Percentiles rank a stretch among this genome's conserved stretches.
Conservation (phyloP, 1,140 invertebrate genomes). For the Aphelinus certus region DNA sequence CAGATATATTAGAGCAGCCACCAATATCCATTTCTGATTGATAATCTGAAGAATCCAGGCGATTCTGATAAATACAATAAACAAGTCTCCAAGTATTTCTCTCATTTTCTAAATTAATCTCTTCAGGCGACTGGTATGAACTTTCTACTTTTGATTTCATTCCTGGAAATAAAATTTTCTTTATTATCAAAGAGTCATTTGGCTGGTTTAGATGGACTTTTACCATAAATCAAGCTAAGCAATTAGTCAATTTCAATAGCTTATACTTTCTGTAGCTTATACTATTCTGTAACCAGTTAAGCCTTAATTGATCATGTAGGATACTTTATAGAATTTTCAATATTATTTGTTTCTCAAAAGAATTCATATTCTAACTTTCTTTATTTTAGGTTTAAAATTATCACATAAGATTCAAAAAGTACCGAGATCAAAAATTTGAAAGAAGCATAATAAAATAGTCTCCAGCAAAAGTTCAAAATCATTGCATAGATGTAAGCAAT, state of each 20-base stretch:
- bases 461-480: slow-evolving; percentile 56
- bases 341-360: too few relatives aligned
- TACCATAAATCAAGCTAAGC: slow-evolving; percentile 9
- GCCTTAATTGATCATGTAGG: too few relatives aligned
- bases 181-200: too few relatives aligned
- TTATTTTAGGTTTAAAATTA: too few relatives aligned
- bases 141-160: slow-evolving; percentile 70
- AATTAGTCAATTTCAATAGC: slow-evolving; percentile 53
- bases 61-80: slow-evolving; percentile 81
- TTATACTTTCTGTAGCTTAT: too few relatives aligned
- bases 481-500: background rate
- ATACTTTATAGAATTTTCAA: too few relatives aligned
- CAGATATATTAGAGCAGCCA: slow-evolving; percentile 59
- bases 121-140: slow-evolving; percentile 54
- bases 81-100: slow-evolving; percentile 88
- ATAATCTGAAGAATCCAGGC: slow-evolving; percentile 62
- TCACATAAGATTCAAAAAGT: too few relatives aligned
- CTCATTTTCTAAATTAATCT: slow-evolving; percentile 75
- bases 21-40: slow-evolving; percentile 65
- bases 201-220: slow-evolving; percentile 47
- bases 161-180: slow-evolving; percentile 59
- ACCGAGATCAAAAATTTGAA: too few relatives aligned
- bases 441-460: too few relatives aligned
- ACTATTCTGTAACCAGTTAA: too few relatives aligned
- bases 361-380: too few relatives aligned